Conservation (phyloP, 2,888 invertebrate genomes). For the Netelia inedita region DNA sequence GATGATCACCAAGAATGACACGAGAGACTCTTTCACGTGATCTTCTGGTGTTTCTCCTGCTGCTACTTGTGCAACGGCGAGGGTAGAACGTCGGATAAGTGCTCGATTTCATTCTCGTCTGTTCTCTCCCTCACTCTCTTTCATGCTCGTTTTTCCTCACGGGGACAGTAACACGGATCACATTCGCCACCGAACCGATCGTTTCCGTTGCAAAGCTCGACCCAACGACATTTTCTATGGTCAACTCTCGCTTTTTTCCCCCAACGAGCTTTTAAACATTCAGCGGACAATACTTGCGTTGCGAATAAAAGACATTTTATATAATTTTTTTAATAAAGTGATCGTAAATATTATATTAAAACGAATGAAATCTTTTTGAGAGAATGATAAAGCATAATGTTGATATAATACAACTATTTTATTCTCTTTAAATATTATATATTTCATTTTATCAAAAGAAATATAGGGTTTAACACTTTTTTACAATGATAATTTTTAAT, state of each 20-base stretch:
- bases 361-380: no score
- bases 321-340: no score
- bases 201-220: constrained; percentile 77
- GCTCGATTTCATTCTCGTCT: constrained; percentile 78
- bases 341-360: no score
- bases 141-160: constrained; percentile 65
- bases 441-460: no score
- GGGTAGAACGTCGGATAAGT: constrained; percentile 77
- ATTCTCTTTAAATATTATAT: no score
- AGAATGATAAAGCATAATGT: no score
- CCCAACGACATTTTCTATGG: constrained; percentile 26
- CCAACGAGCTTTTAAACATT: constrained; percentile 7
- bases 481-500: no score
- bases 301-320: no score
- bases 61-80: constrained; percentile 53
- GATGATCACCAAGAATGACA: constrained; percentile 54
- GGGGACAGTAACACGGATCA: constrained; percentile 79
- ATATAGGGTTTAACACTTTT: no score
- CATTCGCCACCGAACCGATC: constrained; percentile 77
- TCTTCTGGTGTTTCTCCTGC: constrained; percentile 57
- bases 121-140: constrained; percentile 5
- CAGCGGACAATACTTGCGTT: no score
- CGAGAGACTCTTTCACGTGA: constrained; percentile 37
- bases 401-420: no score
- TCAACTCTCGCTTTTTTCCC: neutral